Conservation (phyloP, 2,113 vertebrate genomes). For the Catharus minimus region DNA sequence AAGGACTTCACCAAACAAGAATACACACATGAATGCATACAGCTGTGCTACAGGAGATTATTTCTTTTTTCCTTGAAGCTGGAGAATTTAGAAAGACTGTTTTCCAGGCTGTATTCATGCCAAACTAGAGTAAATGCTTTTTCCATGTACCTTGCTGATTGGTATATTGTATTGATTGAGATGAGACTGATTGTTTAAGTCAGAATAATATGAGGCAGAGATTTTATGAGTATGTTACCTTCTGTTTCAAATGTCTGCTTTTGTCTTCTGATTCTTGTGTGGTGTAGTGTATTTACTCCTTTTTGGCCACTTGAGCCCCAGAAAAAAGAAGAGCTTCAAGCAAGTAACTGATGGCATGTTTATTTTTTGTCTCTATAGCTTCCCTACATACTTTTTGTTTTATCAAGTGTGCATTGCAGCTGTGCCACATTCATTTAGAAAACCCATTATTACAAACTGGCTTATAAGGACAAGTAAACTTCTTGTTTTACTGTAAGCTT, state of each 20-base stretch:
- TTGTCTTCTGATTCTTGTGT: slow-evolving; percentile 82
- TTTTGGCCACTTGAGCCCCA: slow-evolving; percentile 93
- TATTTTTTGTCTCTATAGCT: slow-evolving; percentile 77
- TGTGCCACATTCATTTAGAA: slow-evolving; percentile 76
- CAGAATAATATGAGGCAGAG: slow-evolving; percentile 48
- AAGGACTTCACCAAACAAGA: not conserved
- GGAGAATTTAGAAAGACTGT: not conserved
- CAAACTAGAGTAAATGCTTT: not conserved
- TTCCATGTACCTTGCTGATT: not conserved
- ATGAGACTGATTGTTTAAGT: slow-evolving; percentile 36
- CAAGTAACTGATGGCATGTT: slow-evolving; percentile 97
- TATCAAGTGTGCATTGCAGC: slow-evolving; percentile 74
- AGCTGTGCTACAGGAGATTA: not conserved
- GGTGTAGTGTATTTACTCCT: slow-evolving; percentile 92
- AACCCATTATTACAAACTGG: slow-evolving; percentile 67
- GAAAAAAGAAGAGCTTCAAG: slow-evolving; percentile 96
- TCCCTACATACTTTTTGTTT: slow-evolving; percentile 77
- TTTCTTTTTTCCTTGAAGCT: not conserved
- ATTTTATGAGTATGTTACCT: slow-evolving; percentile 60
- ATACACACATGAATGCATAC: not conserved
- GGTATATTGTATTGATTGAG: slow-evolving; percentile 23
- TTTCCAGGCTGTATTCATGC: not conserved
- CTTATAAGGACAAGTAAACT: slow-evolving; percentile 70
- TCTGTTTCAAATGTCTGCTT: slow-evolving; percentile 80
- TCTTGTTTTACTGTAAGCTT: slow-evolving; percentile 19